Evolutionary conservation across 2,888 invertebrate genomes (phyloP).

Genomic region (Drosophila percnosoma): DNA sequence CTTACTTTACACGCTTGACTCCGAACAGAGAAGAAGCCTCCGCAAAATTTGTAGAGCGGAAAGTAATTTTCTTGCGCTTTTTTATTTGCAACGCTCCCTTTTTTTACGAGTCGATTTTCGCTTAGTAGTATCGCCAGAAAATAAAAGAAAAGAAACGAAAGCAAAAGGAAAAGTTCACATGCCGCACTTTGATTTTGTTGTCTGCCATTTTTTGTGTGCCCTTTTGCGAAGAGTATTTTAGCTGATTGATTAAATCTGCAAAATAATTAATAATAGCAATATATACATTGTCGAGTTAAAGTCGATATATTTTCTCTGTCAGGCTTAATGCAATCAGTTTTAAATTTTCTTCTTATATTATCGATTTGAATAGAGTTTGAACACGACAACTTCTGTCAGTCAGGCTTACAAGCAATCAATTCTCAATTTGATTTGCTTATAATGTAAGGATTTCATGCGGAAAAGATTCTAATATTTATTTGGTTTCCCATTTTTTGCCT

Average conservation of each 20-base stretch:
- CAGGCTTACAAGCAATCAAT: neutral
- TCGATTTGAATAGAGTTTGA: too few species aligned
- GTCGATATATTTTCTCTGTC: neutral
- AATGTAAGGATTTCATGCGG: neutral
- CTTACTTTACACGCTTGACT: conserved; percentile 80
- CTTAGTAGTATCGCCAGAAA: conserved; percentile 42
- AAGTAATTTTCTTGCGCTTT: conserved; percentile 76
- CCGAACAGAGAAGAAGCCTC: conserved; percentile 31
- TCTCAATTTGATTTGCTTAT: neutral
- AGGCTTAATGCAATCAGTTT: neutral
- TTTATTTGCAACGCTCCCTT: conserved; percentile 64
- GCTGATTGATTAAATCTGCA: conserved; percentile 6
- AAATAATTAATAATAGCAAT: neutral
- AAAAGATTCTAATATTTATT: neutral
- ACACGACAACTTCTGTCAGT: neutral
- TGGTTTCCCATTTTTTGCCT: neutral
- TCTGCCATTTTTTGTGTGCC: conserved; percentile 49
- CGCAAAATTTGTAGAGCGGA: conserved; percentile 75
- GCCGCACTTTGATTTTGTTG: conserved; percentile 77
- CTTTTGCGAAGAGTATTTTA: conserved; percentile 3
- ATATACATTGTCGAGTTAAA: neutral
- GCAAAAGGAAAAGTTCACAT: conserved; percentile 61
- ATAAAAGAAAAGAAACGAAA: conserved; percentile 16
- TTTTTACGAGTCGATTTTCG: conserved; percentile 71
- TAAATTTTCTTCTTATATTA: neutral